Percentiles rank a stretch among this genome's conserved stretches.
These are phyloP conservation scores for Carposina sasakii DNA, from an alignment of 1,140 invertebrate species.

Conservation along the genomic window DNA sequence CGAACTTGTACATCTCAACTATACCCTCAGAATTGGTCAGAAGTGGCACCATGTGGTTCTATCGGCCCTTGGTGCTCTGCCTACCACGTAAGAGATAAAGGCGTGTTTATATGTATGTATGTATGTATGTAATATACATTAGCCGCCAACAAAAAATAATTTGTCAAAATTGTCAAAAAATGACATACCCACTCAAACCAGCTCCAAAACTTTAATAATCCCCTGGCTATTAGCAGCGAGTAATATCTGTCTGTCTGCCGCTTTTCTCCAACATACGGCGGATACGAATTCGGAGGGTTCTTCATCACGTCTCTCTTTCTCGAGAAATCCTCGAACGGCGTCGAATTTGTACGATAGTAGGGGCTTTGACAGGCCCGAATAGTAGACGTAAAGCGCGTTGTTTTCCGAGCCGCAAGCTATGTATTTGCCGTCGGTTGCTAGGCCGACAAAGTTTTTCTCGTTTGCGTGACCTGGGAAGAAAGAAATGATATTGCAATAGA, in stretches of 20 bases:
- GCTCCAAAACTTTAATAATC: slow-evolving; percentile 89
- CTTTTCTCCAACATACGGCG: slow-evolving; percentile 94
- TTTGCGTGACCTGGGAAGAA: slow-evolving; percentile 94
- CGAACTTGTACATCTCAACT: no score
- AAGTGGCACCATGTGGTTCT: no score
- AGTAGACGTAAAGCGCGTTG: slow-evolving; percentile 95
- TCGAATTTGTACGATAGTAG: slow-evolving; percentile 93
- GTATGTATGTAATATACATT: no score
- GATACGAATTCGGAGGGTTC: slow-evolving; percentile 96
- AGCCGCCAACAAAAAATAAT: no score
- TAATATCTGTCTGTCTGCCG: slow-evolving; percentile 79
- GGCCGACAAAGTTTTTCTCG: slow-evolving; percentile 97
- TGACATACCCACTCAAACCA: slow-evolving; percentile 76
- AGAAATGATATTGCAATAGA: not conserved
- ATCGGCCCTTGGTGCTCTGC: no score
- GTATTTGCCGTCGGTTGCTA: slow-evolving; percentile 96
- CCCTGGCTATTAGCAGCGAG: slow-evolving; percentile 97
- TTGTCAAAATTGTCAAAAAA: no score
- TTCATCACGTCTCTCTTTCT: slow-evolving; percentile 82
- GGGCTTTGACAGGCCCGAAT: slow-evolving; percentile 91
- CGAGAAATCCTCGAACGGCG: slow-evolving; percentile 84
- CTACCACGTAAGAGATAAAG: no score
- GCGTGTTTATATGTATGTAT: no score
- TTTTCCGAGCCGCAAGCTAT: slow-evolving; percentile 97
- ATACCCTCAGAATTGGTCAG: no score